Conservation (phyloP, 23 tunicate genomes). For the Phallusia fumigata region DNA sequence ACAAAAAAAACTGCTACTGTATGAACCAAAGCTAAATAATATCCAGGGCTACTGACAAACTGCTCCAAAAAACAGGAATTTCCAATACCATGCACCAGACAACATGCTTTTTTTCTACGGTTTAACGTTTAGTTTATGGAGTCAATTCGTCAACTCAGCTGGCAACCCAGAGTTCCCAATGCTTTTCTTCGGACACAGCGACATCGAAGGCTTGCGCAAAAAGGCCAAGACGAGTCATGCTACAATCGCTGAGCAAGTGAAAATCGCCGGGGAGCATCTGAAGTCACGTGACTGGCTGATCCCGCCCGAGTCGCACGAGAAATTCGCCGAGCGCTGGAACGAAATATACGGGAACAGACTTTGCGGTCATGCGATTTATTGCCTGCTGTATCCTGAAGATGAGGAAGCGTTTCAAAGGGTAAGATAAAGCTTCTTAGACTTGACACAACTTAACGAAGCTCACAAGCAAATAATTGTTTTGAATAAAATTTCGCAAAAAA, state of each 20-base stretch:
- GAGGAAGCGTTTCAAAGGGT: conserved; percentile 45
- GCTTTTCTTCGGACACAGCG: conserved; percentile 31
- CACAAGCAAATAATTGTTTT: too few relatives aligned
- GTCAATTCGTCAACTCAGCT: too few relatives aligned
- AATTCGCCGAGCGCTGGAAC: conserved; percentile 49
- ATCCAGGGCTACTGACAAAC: too few relatives aligned
- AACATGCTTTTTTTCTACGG: too few relatives aligned
- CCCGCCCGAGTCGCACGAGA: conserved; percentile 50
- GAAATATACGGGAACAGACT: conserved; percentile 66
- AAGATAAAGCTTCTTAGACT: neutral
- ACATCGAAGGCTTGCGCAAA: conserved; percentile 18
- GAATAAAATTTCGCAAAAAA: too few relatives aligned
- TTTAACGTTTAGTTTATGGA: too few relatives aligned
- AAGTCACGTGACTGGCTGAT: conserved; percentile 23
- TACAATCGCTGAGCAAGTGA: conserved; percentile 19
- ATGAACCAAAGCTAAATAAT: too few relatives aligned
- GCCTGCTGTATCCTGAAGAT: conserved; percentile 45
- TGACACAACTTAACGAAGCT: too few relatives aligned
- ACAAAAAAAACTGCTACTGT: too few relatives aligned
- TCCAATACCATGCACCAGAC: too few relatives aligned
- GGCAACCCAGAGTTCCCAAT: neutral
- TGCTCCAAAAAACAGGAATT: too few relatives aligned
- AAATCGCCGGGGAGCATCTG: too few relatives aligned
- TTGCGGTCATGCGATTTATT: conserved; percentile 43
- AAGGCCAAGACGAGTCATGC: conserved; percentile 32